A percentile compares a stretch with the other conserved stretches of the same genome.
Conservation (phyloP, 2,113 vertebrate genomes). For the Elgaria multicarinata region DNA sequence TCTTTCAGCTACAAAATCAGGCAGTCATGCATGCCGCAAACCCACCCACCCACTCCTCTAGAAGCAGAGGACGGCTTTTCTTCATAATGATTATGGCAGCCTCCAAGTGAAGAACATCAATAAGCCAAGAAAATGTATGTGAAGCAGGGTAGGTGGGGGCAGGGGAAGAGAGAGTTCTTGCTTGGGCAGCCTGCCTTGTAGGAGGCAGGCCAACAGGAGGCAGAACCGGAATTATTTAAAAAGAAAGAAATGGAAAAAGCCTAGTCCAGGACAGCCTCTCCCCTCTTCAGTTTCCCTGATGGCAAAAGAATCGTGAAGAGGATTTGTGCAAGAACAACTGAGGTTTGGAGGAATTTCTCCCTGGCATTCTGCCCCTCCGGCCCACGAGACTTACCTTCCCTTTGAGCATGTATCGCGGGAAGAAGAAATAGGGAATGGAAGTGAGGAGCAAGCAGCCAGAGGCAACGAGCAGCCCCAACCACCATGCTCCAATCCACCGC, state of each 20-base stretch:
- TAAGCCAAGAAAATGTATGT: background rate
- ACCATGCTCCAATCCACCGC: conserved; percentile 97
- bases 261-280: background rate
- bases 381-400: conserved; percentile 70
- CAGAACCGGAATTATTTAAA: background rate
- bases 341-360: background rate
- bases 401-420: conserved; percentile 83
- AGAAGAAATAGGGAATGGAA: conserved; percentile 95
- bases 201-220: background rate
- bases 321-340: rapidly evolving
- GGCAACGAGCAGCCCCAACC: conserved; percentile 92
- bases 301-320: too few species aligned
- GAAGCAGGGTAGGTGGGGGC: background rate
- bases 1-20: background rate
- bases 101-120: background rate
- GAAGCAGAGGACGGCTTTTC: background rate
- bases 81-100: background rate
- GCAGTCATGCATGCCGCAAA: background rate
- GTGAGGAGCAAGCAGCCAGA: conserved; percentile 82
- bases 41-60: background rate
- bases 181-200: background rate
- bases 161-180: background rate
- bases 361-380: background rate
- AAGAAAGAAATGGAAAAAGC: background rate
- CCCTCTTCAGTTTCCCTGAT: background rate